Conservation (phyloP, 2,888 invertebrate species). For the Merodon equestris region DNA sequence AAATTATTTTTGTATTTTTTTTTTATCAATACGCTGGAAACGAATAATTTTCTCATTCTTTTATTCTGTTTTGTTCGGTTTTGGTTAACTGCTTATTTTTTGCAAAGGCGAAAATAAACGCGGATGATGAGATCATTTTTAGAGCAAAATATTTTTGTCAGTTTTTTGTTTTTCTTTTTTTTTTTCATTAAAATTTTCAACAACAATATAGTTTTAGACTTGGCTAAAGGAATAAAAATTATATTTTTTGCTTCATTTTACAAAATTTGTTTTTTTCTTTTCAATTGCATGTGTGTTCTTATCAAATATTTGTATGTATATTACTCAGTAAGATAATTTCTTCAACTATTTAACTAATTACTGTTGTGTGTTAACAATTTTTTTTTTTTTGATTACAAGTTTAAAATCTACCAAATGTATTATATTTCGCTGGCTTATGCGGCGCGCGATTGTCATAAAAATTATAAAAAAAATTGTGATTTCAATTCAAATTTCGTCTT, state of each 20-base stretch:
- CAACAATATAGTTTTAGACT: slow-evolving; percentile 12
- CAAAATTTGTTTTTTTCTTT: slow-evolving; percentile 10
- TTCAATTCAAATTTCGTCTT: slow-evolving; percentile 13
- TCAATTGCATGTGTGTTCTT: slow-evolving; percentile 56
- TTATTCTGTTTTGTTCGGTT: slow-evolving; percentile 34
- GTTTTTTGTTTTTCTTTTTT: slow-evolving; percentile 25
- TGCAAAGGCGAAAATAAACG: slow-evolving; percentile 78
- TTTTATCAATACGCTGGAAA: slow-evolving; percentile 53
- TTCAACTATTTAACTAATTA: slow-evolving; percentile 31
- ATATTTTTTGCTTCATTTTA: too few species aligned
- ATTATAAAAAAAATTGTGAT: slow-evolving; percentile 53
- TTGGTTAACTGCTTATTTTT: slow-evolving; percentile 29
- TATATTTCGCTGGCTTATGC: slow-evolving; percentile 13
- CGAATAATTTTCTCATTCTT: slow-evolving; percentile 31
- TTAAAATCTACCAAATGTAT: slow-evolving; percentile 18
- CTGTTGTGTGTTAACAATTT: too few species aligned
- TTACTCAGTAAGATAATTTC: slow-evolving; percentile 55
- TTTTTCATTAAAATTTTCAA: slow-evolving; percentile 40
- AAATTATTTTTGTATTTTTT: slow-evolving; percentile 69
- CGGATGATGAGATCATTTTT: slow-evolving; percentile 79
- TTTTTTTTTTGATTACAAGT: slow-evolving; percentile 22
- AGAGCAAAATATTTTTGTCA: slow-evolving; percentile 71
- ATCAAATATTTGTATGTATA: slow-evolving; percentile 25
- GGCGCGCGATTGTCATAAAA: slow-evolving; percentile 67
- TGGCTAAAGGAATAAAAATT: too few species aligned